Base-by-base conservation (phyloP, 2,113 vertebrate genomes). In the Siniperca chuatsi region DNA sequence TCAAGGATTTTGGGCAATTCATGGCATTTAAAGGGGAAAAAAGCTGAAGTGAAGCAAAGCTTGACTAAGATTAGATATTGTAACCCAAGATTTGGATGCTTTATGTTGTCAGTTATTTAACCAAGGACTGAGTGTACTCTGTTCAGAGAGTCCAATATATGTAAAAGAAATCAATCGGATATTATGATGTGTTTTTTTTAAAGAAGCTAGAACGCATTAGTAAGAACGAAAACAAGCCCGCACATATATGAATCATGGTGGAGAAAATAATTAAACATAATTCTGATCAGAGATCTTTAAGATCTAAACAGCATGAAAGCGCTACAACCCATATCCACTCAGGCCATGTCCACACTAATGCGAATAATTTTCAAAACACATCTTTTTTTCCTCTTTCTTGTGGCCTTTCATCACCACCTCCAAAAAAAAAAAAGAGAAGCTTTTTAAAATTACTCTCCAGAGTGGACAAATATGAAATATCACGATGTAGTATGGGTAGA, bases 401-500 rank as follows among this genome's bases (percentile, higher is more conserved):
- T 44, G 50, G 65, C 29, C 83, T 80, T 88, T 85, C 23, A 88
- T 85, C 75, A 66, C 62, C 18, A 23, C 25, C 64, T 70, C 35
- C 29, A 11, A 11, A 46, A 46, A 46, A 48, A 15, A 42, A 21
- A 33, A n/a, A 64, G 21, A 25, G 21, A 60, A 35, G 57, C 57
- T 65, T 72, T 81, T 75, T 54, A 52, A 81, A 82, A 85, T 74
- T 0, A 42, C 48, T 77, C 55, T 69, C 64, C 57, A 35, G 52
- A 77, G 62, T 77, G 29, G 62, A 87, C 71, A 42, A 40, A 76
- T 40, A 37, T 48, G 79, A 81, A 85, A 79, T 23, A 70, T 23
- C n/a, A 23, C 40, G 44, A 16, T 35, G 33, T 12, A 12, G 15
- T 23, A 74, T 62, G 29, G 5, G 37, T 8, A 4, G 16, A 15